Evolutionary conservation across 2,797 vertebrate genomes (phyloP), one percentile per base, ranked within the genome.

Genomic region (Peromyscus attwateri): DNA sequence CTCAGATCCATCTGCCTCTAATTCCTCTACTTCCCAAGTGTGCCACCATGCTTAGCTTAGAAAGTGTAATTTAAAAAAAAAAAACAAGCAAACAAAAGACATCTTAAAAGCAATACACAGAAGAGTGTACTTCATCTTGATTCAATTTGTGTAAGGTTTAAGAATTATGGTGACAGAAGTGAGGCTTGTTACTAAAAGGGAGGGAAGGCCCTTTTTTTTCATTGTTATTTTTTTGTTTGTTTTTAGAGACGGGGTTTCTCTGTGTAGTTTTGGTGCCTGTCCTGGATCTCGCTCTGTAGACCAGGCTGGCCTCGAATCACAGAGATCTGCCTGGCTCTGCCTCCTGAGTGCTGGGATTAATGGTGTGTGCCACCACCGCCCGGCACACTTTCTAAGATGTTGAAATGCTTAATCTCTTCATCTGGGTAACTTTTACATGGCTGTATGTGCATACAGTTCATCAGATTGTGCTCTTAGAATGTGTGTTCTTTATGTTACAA

Each of bases 401-500:
- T 93, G 37, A 75, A 85, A 95, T 91, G 10, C 27, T 92, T 92
- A 80, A 83, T 83, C 95, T 97, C 75, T 95, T 97, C 23, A 97
- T 94, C 64, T 87, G 40, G 9, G 57, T 49, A 34, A 31, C 84
- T 52, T 40, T 93, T 81, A 91, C 73, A 34, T 80, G 55, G 10
- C 71, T 31, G 3, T 87, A 17, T 68, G 21, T 95, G 55, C 11
- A 25, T 95, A 91, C 94, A 96, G 77, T 62, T 83, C 19, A 83
- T 95, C 70, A 79, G 49, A 81, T 83, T 96, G 57, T 55, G n/a
- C 6, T 89, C 29, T 87, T 94, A 89, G 57, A n/a, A 85, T 96
- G 89, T 97, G 6, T 94, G 6, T 95, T 21, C 71, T 89, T 92
- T 90, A 96, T 17, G 88, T 66, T 95, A 14, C 87, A 70, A 91